These are phyloP conservation scores for Stegodyphus dumicola DNA, from an alignment of 1,140 invertebrate genomes.

Conservation along the genomic window DNA sequence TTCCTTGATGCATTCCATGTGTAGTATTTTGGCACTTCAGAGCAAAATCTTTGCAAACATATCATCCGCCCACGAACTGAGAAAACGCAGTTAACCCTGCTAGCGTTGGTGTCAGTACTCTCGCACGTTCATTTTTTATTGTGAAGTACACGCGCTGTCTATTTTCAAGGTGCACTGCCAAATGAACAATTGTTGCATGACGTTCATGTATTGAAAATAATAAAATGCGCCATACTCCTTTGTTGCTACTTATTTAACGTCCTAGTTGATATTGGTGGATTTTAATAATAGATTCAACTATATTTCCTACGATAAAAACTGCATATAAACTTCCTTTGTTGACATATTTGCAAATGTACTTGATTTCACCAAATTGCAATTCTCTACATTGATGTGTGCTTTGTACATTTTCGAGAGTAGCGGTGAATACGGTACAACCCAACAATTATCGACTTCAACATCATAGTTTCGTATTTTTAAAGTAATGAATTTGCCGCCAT, in stretches of 20 bases:
- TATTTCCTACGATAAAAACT: neutral
- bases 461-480: no score
- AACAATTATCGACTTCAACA: no score
- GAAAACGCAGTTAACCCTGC: neutral
- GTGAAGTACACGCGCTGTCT: neutral
- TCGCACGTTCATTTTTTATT: neutral
- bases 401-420: conserved; percentile 64
- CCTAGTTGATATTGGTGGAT: conserved; percentile 49
- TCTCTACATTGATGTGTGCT: conserved; percentile 66
- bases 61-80: neutral
- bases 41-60: neutral
- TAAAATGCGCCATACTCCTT: conserved; percentile 64
- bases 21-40: no score
- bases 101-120: neutral
- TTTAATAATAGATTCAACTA: neutral
- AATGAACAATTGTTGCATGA: conserved; percentile 61
- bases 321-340: conserved; percentile 66
- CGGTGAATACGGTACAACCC: conserved; percentile 66
- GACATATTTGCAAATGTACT: conserved; percentile 65
- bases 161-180: conserved; percentile 26
- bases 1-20: neutral
- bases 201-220: conserved; percentile 62
- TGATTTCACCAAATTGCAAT: conserved; percentile 62
- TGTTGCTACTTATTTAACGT: conserved; percentile 63
- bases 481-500: no score